These are phyloP conservation scores for Riptortus pedestris DNA, from an alignment of 1,140 invertebrate species.

Conservation along the genomic window DNA sequence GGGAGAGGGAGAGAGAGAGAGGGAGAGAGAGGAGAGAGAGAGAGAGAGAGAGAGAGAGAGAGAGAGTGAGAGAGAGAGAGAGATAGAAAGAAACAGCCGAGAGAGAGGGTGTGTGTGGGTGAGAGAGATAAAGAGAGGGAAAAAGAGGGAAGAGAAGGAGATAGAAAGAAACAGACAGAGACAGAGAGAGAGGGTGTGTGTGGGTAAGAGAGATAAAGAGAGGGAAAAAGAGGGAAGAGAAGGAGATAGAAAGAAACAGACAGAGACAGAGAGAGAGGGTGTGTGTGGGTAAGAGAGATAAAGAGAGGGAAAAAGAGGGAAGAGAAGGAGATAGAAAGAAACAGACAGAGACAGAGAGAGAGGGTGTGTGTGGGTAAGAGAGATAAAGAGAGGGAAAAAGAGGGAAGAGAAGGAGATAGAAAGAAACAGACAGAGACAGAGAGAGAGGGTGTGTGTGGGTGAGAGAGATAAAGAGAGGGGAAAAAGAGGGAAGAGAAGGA, in stretches of 20 bases:
- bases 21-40: slow-evolving; percentile 1
- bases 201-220: not conserved
- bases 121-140: not conserved
- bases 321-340: not conserved
- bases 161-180: not conserved
- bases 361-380: not conserved
- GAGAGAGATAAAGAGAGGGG: not conserved
- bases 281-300: not conserved
- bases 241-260: not conserved
- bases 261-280: not conserved
- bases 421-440: not conserved
- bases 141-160: not conserved
- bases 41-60: too few relatives aligned
- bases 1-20: slow-evolving; percentile 1
- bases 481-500: not conserved
- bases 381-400: not conserved
- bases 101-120: too few relatives aligned
- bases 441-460: not conserved
- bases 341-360: not conserved
- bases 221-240: not conserved
- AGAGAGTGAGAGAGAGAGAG: too few relatives aligned
- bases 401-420: not conserved
- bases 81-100: too few relatives aligned
- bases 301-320: not conserved
- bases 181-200: not conserved